A percentile compares a stretch with the other conserved stretches of the same genome.
These are phyloP conservation scores for Neoarius graeffei DNA, from an alignment of 2,113 vertebrate genomes.

Conservation along the genomic window DNA sequence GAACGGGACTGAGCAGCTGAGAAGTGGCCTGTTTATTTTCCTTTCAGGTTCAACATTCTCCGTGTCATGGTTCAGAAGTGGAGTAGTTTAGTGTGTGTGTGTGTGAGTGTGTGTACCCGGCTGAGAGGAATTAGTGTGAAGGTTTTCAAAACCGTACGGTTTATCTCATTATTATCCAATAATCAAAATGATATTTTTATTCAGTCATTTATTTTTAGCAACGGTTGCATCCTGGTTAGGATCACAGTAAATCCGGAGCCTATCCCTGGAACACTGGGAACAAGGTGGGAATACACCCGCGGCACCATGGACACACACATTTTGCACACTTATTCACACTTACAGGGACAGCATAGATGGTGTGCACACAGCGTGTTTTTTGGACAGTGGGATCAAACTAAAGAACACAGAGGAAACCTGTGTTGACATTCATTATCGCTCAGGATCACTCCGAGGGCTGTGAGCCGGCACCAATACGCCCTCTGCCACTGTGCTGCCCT, in stretches of 20 bases:
- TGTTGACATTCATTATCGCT: background rate
- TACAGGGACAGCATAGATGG: background rate
- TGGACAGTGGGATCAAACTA: background rate
- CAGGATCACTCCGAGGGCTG: background rate
- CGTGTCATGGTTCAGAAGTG: conserved; percentile 51
- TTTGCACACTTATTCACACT: background rate
- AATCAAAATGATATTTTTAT: too few relatives aligned
- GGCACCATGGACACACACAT: background rate
- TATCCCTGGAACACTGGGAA: background rate
- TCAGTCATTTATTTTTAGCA: background rate
- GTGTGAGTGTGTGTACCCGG: conserved; percentile 22
- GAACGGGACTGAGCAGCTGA: conserved; percentile 77
- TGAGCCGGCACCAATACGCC: background rate
- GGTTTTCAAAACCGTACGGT: background rate
- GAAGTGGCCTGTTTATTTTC: conserved; percentile 65
- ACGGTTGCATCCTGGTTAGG: background rate
- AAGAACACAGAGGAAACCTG: background rate
- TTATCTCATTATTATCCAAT: background rate
- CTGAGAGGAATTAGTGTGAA: background rate
- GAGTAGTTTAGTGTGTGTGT: conserved; percentile 18
- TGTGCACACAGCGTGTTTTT: background rate
- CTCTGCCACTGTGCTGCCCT: background rate
- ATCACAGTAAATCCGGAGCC: background rate
- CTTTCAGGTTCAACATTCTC: conserved; percentile 64
- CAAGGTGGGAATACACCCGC: background rate